Evolutionary conservation across 2,888 invertebrate species (phyloP).

Genomic region (Griposia aprilina): DNA sequence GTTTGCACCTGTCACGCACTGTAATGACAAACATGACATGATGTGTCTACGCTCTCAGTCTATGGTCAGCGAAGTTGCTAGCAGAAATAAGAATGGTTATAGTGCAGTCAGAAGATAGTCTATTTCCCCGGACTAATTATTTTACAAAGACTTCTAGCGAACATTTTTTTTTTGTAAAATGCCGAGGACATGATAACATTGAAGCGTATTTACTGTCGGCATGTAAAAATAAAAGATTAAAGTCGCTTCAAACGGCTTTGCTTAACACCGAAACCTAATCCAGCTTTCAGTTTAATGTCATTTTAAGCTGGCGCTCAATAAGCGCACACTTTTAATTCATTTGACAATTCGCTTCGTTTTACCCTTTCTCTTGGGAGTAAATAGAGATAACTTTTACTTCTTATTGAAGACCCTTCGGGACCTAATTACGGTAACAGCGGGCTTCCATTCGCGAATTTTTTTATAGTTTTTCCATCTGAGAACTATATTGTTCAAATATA

Average conservation of each 20-base stretch:
- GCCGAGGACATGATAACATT: slow-evolving; percentile 5
- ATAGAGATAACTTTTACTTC: neutral
- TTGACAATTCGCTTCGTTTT: slow-evolving; percentile 32
- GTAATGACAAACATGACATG: neutral
- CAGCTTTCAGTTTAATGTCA: slow-evolving; percentile 45
- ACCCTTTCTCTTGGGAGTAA: neutral
- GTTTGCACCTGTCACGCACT: neutral
- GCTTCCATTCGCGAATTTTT: neutral
- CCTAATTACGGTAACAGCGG: neutral
- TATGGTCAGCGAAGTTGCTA: neutral
- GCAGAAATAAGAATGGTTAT: neutral
- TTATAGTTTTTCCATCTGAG: neutral
- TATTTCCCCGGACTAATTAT: neutral
- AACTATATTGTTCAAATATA: neutral
- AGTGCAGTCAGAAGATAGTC: neutral
- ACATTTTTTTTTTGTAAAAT: slow-evolving; percentile 14
- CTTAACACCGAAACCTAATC: slow-evolving; percentile 40
- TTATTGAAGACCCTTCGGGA: neutral
- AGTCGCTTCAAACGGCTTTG: slow-evolving; percentile 51
- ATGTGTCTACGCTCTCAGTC: neutral
- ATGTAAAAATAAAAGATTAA: slow-evolving; percentile 49
- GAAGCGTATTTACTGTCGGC: slow-evolving; percentile 55
- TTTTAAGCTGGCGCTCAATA: slow-evolving; percentile 49
- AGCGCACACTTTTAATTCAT: slow-evolving; percentile 25
- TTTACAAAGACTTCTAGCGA: neutral